These are phyloP conservation scores for Sminthurinus aureus DNA, from an alignment of 2,888 invertebrate species.

Conservation along the genomic window DNA sequence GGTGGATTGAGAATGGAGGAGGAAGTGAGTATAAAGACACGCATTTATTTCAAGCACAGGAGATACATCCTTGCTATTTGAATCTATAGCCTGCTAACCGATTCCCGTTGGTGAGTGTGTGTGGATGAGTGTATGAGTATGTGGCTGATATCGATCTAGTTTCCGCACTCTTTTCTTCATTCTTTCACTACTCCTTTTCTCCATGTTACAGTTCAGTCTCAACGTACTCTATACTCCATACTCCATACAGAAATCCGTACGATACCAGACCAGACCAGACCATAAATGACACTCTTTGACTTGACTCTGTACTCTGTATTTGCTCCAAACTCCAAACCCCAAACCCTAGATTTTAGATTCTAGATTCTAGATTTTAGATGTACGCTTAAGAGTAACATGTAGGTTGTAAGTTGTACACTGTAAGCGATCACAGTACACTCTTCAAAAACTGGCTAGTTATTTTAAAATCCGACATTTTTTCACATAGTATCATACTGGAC, in stretches of 20 bases:
- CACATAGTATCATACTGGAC: no score
- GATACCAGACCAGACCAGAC: background rate
- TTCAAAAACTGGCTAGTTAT: constrained; percentile 30
- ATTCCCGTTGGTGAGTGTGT: constrained; percentile 47
- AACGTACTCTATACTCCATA: no score
- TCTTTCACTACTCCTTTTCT: constrained; percentile 23
- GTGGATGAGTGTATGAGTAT: constrained; percentile 38
- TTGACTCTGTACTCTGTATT: no score
- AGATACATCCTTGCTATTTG: constrained; percentile 31
- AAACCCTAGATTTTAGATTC: background rate
- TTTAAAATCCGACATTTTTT: background rate
- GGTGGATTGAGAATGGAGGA: background rate
- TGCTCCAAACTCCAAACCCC: no score
- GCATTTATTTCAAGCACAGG: constrained; percentile 34
- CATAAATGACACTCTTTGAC: constrained; percentile 20
- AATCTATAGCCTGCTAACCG: constrained; percentile 45
- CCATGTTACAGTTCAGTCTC: background rate
- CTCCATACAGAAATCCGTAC: no score
- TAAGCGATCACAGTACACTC: background rate
- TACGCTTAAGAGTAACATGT: no score
- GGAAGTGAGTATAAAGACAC: constrained; percentile 20
- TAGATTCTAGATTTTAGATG: no score
- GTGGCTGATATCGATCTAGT: constrained; percentile 44
- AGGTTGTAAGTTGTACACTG: background rate
- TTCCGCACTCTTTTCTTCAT: constrained; percentile 12